Evolutionary conservation across 2,113 vertebrate genomes (phyloP), one percentile per base, ranked within the genome.

Genomic region (Melanostigma gelatinosum): DNA sequence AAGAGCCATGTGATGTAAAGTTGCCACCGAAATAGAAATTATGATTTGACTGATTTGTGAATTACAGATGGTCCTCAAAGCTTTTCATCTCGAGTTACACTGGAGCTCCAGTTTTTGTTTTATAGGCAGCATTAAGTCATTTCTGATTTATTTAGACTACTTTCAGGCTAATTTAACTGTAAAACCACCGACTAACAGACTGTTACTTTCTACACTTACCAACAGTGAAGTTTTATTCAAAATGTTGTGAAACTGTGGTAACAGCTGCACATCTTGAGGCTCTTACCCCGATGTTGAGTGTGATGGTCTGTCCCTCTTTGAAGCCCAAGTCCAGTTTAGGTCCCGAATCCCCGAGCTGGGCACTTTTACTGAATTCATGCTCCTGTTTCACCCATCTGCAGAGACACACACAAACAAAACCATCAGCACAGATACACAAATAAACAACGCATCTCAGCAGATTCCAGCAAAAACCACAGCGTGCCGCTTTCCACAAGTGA

Each of bases 221-320:
- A 22, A 16, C 16, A 10, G 48, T 22, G 38, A 7, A 9, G 20
- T 64, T 38, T 15, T 10, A 42, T 44, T 42, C 0, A 76, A 75
- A 65, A 29, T 22, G 24, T n/a, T 16, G 6, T 27, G 12, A 55
- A 66, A 57, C 64, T 54, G n/a, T 9, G 27, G 10, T 54, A 40
- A 12, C 64, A 29, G 2, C 13, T 34, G 46, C 13, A 69, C 15
- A 29, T 42, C 10, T n/a, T 40, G 4, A 22, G 13, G 1, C 12
- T 57, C 74, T 92, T 90, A 99, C 98, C 93, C 97, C 98, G 16
- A 99, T 97, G 86, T 97, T 98, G 57, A 99, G 93, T 42, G 97
- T 98, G 90, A 99, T 99, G 63, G 97, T 99, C 92, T 99, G 97
- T 38, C 97, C 98, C 83, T 99, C 98, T 88, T 99, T 99, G 87